Conservation (phyloP, 2,797 vertebrate genomes). For the Gadopsis marmoratus region DNA sequence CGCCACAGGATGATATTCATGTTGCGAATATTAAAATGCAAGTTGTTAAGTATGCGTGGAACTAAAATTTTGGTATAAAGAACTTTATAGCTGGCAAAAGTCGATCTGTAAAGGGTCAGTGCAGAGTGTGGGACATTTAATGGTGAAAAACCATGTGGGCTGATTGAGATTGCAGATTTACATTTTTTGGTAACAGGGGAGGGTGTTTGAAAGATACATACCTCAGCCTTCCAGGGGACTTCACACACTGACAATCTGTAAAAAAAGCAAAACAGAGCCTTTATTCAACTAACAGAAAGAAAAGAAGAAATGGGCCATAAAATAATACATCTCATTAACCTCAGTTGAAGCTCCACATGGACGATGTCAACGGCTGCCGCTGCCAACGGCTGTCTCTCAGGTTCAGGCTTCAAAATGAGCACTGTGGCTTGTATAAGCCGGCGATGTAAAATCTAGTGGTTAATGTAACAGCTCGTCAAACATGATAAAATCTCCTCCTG, state of each 20-base stretch:
- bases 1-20: neutral
- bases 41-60: neutral
- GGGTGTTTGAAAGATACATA: neutral
- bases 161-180: neutral
- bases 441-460: neutral
- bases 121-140: neutral
- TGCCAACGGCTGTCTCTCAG: neutral
- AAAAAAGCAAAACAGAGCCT: neutral
- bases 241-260: neutral
- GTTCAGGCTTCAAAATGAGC: constrained; percentile 6
- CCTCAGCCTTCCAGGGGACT: neutral
- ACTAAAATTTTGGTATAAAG: neutral
- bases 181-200: neutral
- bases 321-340: neutral
- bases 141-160: neutral
- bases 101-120: neutral
- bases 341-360: neutral
- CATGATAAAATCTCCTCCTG: neutral
- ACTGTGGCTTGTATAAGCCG: too few species aligned
- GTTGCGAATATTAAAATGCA: too few species aligned
- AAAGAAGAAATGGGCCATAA: neutral
- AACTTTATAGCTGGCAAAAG: neutral
- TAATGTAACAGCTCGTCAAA: neutral
- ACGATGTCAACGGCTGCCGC: too few species aligned
- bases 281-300: neutral